Conservation (phyloP, 1,140 invertebrate genomes). For the Brachionus plicatilis region DNA sequence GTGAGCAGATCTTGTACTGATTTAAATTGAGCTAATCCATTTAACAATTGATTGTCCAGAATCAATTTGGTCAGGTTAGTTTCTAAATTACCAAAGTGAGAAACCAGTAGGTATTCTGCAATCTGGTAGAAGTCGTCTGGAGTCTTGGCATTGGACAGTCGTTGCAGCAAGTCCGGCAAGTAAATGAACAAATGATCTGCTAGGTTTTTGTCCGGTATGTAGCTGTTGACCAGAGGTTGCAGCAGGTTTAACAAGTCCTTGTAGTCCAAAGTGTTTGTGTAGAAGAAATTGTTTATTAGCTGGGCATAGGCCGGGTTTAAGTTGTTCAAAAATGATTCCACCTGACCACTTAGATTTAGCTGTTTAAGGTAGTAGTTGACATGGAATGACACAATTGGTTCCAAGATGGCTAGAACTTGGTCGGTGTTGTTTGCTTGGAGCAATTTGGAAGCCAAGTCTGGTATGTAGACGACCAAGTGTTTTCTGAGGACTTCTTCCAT, state of each 20-base stretch:
- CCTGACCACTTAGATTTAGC: background rate
- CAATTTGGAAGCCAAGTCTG: background rate
- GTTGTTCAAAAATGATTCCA: background rate
- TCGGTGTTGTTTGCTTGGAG: background rate
- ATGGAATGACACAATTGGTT: background rate
- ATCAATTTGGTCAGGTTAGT: background rate
- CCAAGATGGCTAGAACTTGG: background rate
- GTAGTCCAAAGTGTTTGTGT: background rate
- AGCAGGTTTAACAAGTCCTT: background rate
- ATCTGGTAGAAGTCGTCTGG: background rate
- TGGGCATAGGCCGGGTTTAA: background rate
- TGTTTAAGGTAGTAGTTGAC: background rate
- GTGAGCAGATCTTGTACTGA: background rate
- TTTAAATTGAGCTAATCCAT: background rate
- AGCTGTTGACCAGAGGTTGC: background rate
- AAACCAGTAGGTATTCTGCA: background rate
- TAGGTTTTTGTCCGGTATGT: background rate
- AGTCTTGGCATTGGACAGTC: background rate
- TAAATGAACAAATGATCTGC: background rate
- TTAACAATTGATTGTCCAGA: background rate
- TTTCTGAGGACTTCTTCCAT: background rate
- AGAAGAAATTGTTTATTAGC: background rate
- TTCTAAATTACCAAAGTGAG: background rate
- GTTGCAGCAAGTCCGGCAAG: background rate
- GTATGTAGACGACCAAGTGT: background rate